phyloP scores from a whole-genome alignment of 2,797 vertebrate genomes.

The Paratrypauchen microcephalus region DNA sequence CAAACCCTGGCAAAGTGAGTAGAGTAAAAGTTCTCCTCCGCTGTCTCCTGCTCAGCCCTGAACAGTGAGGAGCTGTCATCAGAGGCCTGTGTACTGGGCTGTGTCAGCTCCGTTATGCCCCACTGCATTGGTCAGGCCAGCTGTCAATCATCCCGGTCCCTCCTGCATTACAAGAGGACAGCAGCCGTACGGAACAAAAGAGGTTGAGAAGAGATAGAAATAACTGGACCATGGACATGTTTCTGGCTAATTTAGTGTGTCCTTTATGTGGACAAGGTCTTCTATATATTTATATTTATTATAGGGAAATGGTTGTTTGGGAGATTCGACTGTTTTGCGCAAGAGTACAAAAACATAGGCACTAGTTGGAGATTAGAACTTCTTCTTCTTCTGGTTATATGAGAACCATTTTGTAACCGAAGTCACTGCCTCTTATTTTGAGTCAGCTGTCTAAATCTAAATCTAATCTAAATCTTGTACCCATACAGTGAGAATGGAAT shows the following conservation, averaged over 20 bases:
- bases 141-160: constrained; percentile 55
- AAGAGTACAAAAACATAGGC: too few relatives aligned
- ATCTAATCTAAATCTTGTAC: too few relatives aligned
- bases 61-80: constrained; percentile 31
- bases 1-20: not conserved
- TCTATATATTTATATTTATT: not conserved
- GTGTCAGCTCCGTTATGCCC: constrained; percentile 59
- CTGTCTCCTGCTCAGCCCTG: not conserved
- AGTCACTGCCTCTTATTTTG: too few relatives aligned
- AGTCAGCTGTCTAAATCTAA: too few relatives aligned
- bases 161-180: not conserved
- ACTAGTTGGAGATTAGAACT: too few relatives aligned
- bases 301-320: too few relatives aligned
- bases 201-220: not conserved
- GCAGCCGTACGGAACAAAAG: not conserved
- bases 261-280: not conserved
- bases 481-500: too few relatives aligned
- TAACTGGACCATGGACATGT: not conserved
- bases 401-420: too few relatives aligned
- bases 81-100: constrained; percentile 52
- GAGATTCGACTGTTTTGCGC: too few relatives aligned
- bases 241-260: not conserved
- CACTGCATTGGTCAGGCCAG: constrained; percentile 52
- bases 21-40: not conserved
- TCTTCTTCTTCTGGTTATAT: too few relatives aligned